Percentiles rank a stretch among this genome's conserved stretches.
Conservation (phyloP, 2,888 invertebrate species). For the Agrilus biguttatus region DNA sequence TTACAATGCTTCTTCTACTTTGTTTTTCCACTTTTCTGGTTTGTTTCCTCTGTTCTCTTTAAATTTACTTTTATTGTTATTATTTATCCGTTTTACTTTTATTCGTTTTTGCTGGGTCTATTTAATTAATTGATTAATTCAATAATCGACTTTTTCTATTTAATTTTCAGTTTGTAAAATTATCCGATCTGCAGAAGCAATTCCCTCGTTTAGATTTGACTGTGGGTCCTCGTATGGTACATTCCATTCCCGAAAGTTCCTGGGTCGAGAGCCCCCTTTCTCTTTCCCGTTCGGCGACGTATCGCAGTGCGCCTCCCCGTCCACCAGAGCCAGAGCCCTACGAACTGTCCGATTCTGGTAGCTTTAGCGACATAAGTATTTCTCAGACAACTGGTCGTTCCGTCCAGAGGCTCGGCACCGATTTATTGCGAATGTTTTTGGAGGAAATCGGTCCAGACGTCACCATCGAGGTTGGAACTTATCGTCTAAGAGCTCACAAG, state of each 20-base stretch:
- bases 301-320: slow-evolving; percentile 24
- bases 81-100: neutral
- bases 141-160: no score
- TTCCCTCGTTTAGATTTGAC: slow-evolving; percentile 36
- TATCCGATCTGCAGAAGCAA: slow-evolving; percentile 66
- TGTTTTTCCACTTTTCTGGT: no score
- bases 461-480: slow-evolving; percentile 67
- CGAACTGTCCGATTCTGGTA: slow-evolving; percentile 19
- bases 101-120: neutral
- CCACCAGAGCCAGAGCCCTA: slow-evolving; percentile 25
- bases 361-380: slow-evolving; percentile 11
- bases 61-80: no score
- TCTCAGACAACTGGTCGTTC: slow-evolving; percentile 27
- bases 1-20: no score
- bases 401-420: slow-evolving; percentile 55
- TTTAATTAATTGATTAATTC: no score
- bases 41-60: no score
- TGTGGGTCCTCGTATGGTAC: slow-evolving; percentile 44
- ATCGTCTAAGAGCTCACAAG: slow-evolving; percentile 76
- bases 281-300: slow-evolving; percentile 48
- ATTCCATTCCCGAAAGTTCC: slow-evolving; percentile 53
- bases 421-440: slow-evolving; percentile 78
- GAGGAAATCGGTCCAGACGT: slow-evolving; percentile 86
- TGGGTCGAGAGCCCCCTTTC: slow-evolving; percentile 48
- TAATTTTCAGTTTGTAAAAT: slow-evolving; percentile 41